Percentiles rank a stretch among this genome's conserved stretches.
Conservation (phyloP, 64 coral and sea anemone genomes). For the Porites lutea region DNA sequence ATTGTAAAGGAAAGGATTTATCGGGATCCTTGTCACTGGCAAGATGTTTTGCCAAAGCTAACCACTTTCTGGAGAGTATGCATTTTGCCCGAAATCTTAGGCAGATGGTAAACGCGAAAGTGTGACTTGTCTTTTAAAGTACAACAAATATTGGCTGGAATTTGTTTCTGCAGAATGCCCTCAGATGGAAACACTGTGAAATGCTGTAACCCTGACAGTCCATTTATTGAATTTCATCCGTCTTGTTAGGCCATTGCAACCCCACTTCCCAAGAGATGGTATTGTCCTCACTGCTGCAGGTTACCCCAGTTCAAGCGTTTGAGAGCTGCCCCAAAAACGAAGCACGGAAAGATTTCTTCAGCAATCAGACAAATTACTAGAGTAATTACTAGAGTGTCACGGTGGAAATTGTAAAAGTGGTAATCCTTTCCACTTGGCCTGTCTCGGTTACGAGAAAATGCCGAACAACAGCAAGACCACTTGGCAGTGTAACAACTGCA, state of each 20-base stretch:
- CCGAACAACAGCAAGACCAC: conserved; percentile 63
- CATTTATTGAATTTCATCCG: conserved; percentile 60
- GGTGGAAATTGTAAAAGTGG: conserved; percentile 54
- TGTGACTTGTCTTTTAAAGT: conserved; percentile 27
- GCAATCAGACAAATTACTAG: conserved; percentile 23
- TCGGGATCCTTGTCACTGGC: conserved; percentile 31
- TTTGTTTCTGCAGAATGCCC: conserved; percentile 80
- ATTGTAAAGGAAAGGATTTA: conserved; percentile 62
- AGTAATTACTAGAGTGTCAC: conserved; percentile 54
- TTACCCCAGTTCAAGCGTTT: conserved; percentile 68
- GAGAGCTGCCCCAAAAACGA: not conserved
- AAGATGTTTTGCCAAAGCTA: conserved; percentile 14
- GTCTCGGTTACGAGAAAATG: conserved; percentile 41
- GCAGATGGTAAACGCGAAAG: conserved; percentile 47
- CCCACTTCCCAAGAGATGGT: conserved; percentile 51
- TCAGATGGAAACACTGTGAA: conserved; percentile 28
- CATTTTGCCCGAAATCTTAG: conserved; percentile 66
- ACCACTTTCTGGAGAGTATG: too few species aligned
- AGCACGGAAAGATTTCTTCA: not conserved
- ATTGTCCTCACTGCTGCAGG: conserved; percentile 70
- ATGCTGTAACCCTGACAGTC: conserved; percentile 61
- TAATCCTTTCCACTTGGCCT: conserved; percentile 60
- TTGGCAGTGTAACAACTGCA: conserved; percentile 49
- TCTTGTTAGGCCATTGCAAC: conserved; percentile 57
- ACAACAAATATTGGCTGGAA: conserved; percentile 5